A percentile compares a stretch with the other conserved stretches of the same genome.
phyloP scores from a whole-genome alignment of 2,113 vertebrate species.

The Myiozetetes cayanensis region DNA sequence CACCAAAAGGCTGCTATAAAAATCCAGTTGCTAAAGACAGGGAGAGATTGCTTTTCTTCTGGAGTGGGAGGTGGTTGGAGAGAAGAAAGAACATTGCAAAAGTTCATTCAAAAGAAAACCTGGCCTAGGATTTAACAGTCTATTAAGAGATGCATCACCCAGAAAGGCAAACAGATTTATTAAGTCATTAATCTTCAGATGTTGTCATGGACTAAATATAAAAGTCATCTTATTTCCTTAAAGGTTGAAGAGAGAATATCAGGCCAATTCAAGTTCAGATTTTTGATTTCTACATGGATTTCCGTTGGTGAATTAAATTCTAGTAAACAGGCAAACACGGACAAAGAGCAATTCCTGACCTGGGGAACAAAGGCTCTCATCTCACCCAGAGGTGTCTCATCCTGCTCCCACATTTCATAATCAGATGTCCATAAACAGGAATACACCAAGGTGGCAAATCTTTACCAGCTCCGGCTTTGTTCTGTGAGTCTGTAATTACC shows the following conservation, averaged over 20 bases:
- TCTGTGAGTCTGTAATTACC: not conserved
- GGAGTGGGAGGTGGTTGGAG: not conserved
- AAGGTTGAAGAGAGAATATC: not conserved
- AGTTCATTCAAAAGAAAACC: not conserved
- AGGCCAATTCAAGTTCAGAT: not conserved
- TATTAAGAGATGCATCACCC: not conserved
- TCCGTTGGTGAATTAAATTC: not conserved
- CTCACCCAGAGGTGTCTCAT: not conserved
- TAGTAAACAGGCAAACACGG: not conserved
- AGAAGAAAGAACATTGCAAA: not conserved
- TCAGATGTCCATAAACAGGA: accelerated
- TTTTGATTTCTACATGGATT: not conserved
- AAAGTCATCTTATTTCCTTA: not conserved
- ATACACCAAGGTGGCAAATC: not conserved
- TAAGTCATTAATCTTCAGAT: not conserved
- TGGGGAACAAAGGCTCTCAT: not conserved
- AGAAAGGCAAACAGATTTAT: not conserved
- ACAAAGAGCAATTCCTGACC: not conserved
- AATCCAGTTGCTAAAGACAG: not conserved
- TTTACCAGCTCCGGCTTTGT: not conserved
- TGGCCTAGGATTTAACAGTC: not conserved
- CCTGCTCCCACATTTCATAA: not conserved
- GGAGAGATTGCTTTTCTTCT: not conserved
- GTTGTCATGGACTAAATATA: not conserved
- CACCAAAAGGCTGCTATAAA: not conserved